These are phyloP conservation scores for Irena cyanogastra DNA, from an alignment of 2,113 vertebrate genomes.

Conservation along the genomic window DNA sequence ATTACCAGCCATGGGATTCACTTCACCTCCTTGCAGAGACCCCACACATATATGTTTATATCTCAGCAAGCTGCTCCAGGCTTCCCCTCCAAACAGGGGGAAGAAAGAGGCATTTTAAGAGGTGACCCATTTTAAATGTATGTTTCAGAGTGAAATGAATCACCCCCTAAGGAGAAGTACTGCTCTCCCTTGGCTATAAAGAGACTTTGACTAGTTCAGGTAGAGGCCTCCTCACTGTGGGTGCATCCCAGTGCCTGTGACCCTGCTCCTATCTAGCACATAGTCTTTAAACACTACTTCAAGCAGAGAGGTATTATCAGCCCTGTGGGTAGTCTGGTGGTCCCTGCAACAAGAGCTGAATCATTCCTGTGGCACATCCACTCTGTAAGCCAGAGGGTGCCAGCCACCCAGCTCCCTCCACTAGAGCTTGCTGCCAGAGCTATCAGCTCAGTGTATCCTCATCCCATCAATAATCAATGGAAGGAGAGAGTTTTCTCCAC, in stretches of 20 bases:
- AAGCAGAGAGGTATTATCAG: neutral
- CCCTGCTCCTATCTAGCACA: neutral
- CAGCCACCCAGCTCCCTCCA: neutral
- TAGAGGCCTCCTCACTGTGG: neutral
- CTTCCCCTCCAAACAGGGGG: neutral
- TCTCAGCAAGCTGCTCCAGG: neutral
- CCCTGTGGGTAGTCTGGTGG: neutral
- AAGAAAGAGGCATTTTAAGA: neutral
- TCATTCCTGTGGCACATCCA: neutral
- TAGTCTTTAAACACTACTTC: neutral
- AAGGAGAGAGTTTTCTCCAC: neutral
- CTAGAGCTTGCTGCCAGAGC: neutral
- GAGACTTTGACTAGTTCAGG: neutral
- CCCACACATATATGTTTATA: neutral
- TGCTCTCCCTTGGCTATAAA: neutral
- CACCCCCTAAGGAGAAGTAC: neutral
- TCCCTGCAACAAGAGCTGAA: neutral
- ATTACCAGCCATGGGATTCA: neutral
- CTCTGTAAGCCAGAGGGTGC: neutral
- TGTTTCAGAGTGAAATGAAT: constrained; percentile 14
- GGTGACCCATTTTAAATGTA: constrained; percentile 54
- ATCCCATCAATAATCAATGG: neutral
- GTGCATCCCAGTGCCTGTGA: neutral
- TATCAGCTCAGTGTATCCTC: neutral
- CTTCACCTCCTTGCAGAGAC: neutral